Base-by-base conservation (phyloP, 2,888 invertebrate species). In the Lycaena phlaeas region DNA sequence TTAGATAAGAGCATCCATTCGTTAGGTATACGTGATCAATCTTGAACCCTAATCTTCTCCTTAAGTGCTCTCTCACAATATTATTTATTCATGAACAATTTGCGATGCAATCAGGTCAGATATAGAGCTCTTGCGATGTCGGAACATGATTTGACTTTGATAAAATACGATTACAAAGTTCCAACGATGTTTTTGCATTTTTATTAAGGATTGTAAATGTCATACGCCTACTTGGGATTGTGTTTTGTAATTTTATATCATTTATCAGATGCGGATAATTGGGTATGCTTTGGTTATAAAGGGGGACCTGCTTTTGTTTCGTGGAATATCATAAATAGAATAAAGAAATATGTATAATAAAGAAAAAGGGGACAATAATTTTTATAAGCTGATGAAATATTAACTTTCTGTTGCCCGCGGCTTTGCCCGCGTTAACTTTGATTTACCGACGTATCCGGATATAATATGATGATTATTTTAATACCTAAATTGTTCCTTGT, bases 81-180 rank as follows among this genome's bases (percentile, higher is more conserved):
- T 81, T 78, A 81, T 75, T 75, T 82, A 81, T 82, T 82, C 79
- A 82, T 81, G 79, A 78, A 75, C 74, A 82, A 81, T 81, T 78
- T 82, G 70, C 64, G 69, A 74, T 77, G 75, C 76, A 79, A 79
- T 79, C 77, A 75, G 77, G 75, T 75, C 71, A 74, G 65, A 68
- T 67, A 64, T 57, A 60, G 59, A 58, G 56, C 64, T 54, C 54
- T n/a, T 57, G 61, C 66, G 66, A 71, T 69, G 68, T 70, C 64
- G 61, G 67, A 72, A 71, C 69, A 59, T 57, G 64, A 71, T 70
- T 72, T 64, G 69, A 71, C 72, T 75, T 70, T 71, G 71, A 76
- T 68, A 66, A 72, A 78, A 78, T 69, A 64, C 61, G 61, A 75
- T 78, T 77, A 76, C 49, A 46, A 54, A 53, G 46, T 52, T 54